Percentiles rank a stretch among this genome's conserved stretches.
phyloP scores from a whole-genome alignment of 2,797 vertebrate species.

The Lacerta viridis region DNA sequence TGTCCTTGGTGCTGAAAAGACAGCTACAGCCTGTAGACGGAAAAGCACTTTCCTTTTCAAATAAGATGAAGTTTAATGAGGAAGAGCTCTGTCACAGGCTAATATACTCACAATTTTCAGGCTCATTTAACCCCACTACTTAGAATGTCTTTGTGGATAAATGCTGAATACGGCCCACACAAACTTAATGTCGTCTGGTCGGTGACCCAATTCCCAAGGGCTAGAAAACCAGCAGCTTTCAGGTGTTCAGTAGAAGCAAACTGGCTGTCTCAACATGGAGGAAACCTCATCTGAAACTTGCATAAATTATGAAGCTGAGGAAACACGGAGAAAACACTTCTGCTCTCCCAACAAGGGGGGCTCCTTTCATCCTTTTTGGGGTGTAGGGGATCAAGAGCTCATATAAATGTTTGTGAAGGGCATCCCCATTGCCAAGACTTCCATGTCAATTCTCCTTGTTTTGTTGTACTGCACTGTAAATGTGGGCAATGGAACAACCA shows the following conservation, averaged over 20 bases:
- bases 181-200: neutral
- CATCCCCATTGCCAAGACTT: neutral
- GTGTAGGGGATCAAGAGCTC: neutral
- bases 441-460: neutral
- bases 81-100: neutral
- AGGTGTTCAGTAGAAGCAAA: slow-evolving; percentile 1
- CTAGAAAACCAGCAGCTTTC: neutral
- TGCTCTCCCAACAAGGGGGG: neutral
- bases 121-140: slow-evolving; percentile 17
- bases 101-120: slow-evolving; percentile 17
- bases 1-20: slow-evolving; percentile 35
- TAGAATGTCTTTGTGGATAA: slow-evolving; percentile 10
- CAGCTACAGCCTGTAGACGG: neutral
- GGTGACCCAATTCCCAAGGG: slow-evolving; percentile 1
- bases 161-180: neutral
- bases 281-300: neutral
- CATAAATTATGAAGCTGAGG: neutral
- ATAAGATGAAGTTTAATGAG: slow-evolving; percentile 20
- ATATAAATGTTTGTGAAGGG: neutral
- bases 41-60: slow-evolving; percentile 3
- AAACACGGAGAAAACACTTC: neutral
- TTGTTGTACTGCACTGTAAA: neutral
- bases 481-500: neutral
- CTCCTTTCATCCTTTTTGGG: neutral
- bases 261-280: no score